Evolutionary conservation across 2,113 vertebrate species (phyloP).

Genomic region (Lepisosteus oculatus): DNA sequence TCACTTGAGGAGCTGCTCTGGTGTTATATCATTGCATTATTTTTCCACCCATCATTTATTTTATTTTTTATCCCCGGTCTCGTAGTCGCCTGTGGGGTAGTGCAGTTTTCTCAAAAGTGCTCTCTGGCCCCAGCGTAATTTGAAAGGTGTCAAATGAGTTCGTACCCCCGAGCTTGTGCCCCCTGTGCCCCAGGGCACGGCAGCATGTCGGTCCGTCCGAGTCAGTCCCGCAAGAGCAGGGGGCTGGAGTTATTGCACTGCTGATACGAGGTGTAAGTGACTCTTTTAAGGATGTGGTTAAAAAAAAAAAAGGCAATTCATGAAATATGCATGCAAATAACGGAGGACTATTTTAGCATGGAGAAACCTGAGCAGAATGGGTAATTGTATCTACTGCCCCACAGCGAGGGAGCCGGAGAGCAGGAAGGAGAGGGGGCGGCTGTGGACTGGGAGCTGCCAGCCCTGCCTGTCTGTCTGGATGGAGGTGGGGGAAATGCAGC

Average conservation of each 20-base stretch:
- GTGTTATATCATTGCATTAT: too few species aligned
- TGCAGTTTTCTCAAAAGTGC: too few species aligned
- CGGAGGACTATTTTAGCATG: constrained; percentile 17
- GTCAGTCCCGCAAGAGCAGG: constrained; percentile 7
- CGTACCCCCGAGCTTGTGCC: too few species aligned
- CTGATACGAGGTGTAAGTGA: constrained; percentile 36
- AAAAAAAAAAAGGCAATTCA: constrained; percentile 25
- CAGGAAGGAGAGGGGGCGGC: neutral
- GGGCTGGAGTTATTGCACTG: constrained; percentile 26
- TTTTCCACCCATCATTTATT: too few species aligned
- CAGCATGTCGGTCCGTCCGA: too few species aligned
- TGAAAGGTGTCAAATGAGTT: too few species aligned
- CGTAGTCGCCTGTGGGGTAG: too few species aligned
- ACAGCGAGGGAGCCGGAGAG: neutral
- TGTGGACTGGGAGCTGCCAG: constrained; percentile 30
- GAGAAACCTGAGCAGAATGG: constrained; percentile 13
- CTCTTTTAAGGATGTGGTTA: constrained; percentile 37
- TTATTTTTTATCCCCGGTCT: too few species aligned
- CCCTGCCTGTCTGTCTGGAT: constrained; percentile 37
- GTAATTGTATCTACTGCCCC: constrained; percentile 27
- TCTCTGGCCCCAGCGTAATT: too few species aligned
- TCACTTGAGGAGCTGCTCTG: too few species aligned
- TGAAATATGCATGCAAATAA: constrained; percentile 55
- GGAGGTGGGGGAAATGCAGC: constrained; percentile 41
- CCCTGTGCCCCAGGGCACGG: too few species aligned